phyloP scores from a whole-genome alignment of 1,140 invertebrate species.

The Dermatophagoides farinae region DNA sequence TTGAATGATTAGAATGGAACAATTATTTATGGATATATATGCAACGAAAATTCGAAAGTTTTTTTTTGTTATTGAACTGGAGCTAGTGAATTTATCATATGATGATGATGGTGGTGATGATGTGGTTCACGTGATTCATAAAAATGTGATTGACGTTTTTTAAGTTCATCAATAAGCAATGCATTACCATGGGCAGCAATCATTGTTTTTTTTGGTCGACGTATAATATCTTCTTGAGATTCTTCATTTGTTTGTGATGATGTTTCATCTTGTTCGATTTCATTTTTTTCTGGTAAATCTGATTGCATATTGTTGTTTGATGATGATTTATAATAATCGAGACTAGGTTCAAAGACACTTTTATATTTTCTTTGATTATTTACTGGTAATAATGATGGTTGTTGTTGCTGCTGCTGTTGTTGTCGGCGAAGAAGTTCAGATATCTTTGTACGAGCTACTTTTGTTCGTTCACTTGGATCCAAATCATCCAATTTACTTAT shows the following conservation, averaged over 20 bases:
- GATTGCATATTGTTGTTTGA: not conserved
- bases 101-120: not conserved
- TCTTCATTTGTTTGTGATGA: not conserved
- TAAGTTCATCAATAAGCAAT: constrained; percentile 4
- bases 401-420: not conserved
- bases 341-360: not conserved
- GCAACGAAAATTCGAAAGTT: no score
- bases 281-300: not conserved
- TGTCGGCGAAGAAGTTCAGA: not conserved
- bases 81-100: no score
- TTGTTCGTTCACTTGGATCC: not conserved
- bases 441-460: not conserved
- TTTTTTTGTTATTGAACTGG: no score
- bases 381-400: not conserved
- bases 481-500: not conserved
- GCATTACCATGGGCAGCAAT: not conserved
- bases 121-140: not conserved
- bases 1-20: no score
- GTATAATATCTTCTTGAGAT: not conserved
- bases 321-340: no score
- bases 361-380: not conserved
- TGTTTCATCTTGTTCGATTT: not conserved
- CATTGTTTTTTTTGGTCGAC: not conserved
- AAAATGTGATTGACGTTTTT: constrained; percentile 3
- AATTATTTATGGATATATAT: no score